phyloP scores from a whole-genome alignment of 2,888 invertebrate genomes.

The Drosophila anomalipes region DNA sequence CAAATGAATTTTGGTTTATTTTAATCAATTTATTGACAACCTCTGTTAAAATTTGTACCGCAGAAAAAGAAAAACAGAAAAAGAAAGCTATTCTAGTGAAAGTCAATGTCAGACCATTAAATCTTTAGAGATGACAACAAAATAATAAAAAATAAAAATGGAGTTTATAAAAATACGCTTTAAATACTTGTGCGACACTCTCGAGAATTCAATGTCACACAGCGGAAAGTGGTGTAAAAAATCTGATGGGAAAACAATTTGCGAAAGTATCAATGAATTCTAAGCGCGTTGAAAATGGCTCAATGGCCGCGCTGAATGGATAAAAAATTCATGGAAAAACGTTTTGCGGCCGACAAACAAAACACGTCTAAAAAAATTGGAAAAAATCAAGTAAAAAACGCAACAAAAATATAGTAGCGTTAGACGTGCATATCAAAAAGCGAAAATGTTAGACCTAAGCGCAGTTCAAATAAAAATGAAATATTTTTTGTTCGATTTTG shows the following conservation, averaged over 20 bases:
- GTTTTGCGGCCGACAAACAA: constrained; percentile 68
- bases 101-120: neutral
- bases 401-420: constrained; percentile 28
- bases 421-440: constrained; percentile 49
- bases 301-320: constrained; percentile 68
- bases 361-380: constrained; percentile 41
- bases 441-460: constrained; percentile 52
- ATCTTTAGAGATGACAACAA: neutral
- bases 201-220: constrained; percentile 60
- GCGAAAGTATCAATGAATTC: constrained; percentile 77
- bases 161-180: constrained; percentile 3
- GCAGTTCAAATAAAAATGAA: constrained; percentile 29
- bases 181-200: constrained; percentile 17
- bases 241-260: constrained; percentile 58
- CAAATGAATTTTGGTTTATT: neutral
- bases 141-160: neutral
- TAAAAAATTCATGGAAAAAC: constrained; percentile 76
- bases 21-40: neutral
- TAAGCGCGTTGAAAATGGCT: constrained; percentile 74
- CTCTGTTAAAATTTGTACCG: neutral
- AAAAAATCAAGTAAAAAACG: constrained; percentile 17
- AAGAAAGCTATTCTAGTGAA: neutral
- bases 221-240: constrained; percentile 27
- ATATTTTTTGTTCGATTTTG: constrained; percentile 35
- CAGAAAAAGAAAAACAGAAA: neutral